Conservation (phyloP, 2,113 vertebrate genomes). For the Salminus brasiliensis region DNA sequence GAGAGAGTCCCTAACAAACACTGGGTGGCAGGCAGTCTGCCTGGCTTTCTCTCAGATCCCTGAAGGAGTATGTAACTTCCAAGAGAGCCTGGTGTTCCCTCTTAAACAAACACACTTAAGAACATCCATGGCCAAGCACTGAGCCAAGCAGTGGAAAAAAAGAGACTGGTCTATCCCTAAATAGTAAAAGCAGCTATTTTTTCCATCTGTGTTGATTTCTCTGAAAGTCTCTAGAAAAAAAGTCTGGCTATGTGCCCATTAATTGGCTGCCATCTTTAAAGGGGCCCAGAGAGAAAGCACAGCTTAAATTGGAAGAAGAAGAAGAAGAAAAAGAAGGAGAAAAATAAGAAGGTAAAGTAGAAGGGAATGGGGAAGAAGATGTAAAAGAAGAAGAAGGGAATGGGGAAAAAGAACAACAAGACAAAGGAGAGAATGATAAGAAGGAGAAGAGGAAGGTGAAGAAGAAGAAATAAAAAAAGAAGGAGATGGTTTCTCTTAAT, state of each 20-base stretch:
- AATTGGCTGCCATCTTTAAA: constrained; percentile 46
- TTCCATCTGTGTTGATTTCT: constrained; percentile 73
- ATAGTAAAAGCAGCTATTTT: constrained; percentile 58
- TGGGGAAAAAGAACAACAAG: no score
- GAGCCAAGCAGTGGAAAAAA: constrained; percentile 56
- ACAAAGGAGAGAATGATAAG: no score
- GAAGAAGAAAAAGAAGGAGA: constrained; percentile 51
- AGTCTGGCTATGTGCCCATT: constrained; percentile 58
- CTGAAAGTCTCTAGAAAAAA: constrained; percentile 56
- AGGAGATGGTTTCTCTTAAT: no score
- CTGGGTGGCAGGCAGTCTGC: constrained; percentile 11
- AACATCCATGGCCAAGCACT: constrained; percentile 57
- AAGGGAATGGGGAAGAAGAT: no score
- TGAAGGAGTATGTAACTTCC: constrained; percentile 52
- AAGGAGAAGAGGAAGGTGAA: no score
- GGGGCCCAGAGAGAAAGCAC: constrained; percentile 9
- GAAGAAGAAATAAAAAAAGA: no score
- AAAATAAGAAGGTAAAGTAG: not conserved
- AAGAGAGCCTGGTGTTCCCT: constrained; percentile 64
- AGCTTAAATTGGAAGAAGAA: constrained; percentile 60
- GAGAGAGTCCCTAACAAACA: constrained; percentile 35
- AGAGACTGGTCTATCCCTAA: constrained; percentile 63
- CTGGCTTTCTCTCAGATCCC: not conserved
- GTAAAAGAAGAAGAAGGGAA: no score
- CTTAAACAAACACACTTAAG: constrained; percentile 77